phyloP scores from a whole-genome alignment of 2,797 vertebrate species.

The Etheostoma perlongum region DNA sequence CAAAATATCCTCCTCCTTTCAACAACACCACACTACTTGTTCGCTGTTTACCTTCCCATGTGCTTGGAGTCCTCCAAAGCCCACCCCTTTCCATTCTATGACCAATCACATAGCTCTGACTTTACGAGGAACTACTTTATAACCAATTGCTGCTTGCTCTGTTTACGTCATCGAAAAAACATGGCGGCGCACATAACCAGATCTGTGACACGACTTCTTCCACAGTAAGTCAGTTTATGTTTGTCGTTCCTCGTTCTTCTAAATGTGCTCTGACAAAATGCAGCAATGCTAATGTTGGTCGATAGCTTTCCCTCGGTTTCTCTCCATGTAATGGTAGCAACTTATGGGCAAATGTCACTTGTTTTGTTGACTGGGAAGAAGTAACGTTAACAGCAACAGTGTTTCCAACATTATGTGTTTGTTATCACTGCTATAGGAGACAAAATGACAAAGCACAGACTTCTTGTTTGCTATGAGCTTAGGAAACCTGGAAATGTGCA shows the following conservation, averaged over 20 bases:
- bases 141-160: constrained; percentile 71
- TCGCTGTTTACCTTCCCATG: constrained; percentile 69
- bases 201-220: constrained; percentile 60
- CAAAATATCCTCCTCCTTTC: not conserved
- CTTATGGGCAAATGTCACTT: constrained; percentile 1
- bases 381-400: too few relatives aligned
- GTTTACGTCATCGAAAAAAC: constrained; percentile 58
- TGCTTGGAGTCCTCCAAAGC: not conserved
- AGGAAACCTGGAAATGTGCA: not conserved
- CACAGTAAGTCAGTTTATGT: constrained; percentile 79
- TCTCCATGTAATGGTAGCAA: not conserved
- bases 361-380: not conserved
- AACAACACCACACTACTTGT: not conserved
- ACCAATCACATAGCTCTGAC: constrained; percentile 68
- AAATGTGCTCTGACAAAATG: rapidly evolving
- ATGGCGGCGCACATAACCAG: constrained; percentile 82
- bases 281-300: not conserved
- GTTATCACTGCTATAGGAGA: not conserved
- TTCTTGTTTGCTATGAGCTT: not conserved
- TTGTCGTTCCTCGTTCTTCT: not conserved
- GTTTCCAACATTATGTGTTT: not conserved
- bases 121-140: too few relatives aligned
- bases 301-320: not conserved
- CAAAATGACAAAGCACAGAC: not conserved
- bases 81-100: constrained; percentile 19